A percentile compares a stretch with the other conserved stretches of the same genome.
phyloP scores from a whole-genome alignment of 2,113 vertebrate species.

The Toxostoma redivivum region DNA sequence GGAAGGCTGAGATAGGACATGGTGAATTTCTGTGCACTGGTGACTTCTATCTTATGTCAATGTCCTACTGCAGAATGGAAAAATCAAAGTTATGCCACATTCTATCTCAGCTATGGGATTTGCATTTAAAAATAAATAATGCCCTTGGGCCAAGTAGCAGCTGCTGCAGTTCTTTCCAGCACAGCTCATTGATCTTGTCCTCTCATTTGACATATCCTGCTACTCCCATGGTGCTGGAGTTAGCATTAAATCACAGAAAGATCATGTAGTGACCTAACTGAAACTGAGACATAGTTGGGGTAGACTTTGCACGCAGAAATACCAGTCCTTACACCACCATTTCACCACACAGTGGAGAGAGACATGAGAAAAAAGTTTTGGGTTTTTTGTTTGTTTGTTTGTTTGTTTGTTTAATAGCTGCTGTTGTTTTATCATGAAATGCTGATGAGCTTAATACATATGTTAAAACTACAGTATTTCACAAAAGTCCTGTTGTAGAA shows the following conservation, averaged over 20 bases:
- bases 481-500: background rate
- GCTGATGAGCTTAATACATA: background rate
- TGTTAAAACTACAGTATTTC: background rate
- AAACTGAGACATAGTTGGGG: background rate
- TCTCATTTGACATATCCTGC: background rate
- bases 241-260: background rate
- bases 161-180: background rate
- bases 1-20: background rate
- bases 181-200: background rate
- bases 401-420: background rate
- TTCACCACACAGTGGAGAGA: background rate
- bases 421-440: background rate
- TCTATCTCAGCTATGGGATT: background rate
- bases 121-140: conserved; percentile 43
- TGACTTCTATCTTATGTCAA: background rate
- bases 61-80: background rate
- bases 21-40: background rate
- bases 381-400: too few relatives aligned
- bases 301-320: background rate
- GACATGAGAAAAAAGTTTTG: background rate
- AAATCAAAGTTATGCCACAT: background rate
- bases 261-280: background rate
- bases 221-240: background rate
- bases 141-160: background rate
- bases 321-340: accelerated